These are phyloP conservation scores for Phasianus colchicus DNA, from an alignment of 2,113 vertebrate species.

Conservation along the genomic window DNA sequence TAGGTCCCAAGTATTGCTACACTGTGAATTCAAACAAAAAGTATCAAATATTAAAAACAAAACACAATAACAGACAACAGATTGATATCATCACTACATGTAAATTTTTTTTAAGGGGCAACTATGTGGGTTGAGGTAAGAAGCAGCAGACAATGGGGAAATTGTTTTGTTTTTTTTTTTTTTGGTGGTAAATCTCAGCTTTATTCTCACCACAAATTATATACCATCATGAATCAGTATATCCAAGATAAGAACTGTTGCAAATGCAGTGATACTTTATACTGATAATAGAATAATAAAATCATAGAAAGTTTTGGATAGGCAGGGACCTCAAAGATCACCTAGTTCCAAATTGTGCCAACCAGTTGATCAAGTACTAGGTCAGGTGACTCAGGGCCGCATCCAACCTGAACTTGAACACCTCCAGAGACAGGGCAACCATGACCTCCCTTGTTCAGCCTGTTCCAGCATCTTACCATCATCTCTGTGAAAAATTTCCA, in stretches of 20 bases:
- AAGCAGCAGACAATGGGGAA: background rate
- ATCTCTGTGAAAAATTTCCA: no score
- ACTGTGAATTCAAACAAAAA: background rate
- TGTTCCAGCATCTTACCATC: no score
- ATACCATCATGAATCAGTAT: background rate
- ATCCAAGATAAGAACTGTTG: background rate
- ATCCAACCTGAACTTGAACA: no score
- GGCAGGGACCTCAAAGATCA: no score
- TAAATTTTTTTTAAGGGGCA: background rate
- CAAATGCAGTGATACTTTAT: background rate
- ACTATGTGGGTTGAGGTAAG: rapidly evolving
- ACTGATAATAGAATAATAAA: background rate
- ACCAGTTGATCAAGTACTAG: background rate
- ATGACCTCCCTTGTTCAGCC: no score
- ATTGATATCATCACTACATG: background rate
- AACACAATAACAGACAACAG: background rate
- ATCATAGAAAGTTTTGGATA: no score
- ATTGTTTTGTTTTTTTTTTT: background rate
- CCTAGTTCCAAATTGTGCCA: no score
- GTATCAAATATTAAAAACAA: background rate
- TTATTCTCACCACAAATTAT: background rate
- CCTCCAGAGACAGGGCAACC: no score
- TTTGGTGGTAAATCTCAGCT: rapidly evolving
- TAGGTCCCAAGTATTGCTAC: background rate
- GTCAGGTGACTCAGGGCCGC: background rate